Conservation (phyloP, 1,140 invertebrate genomes). For the Zaprionus africanus region DNA sequence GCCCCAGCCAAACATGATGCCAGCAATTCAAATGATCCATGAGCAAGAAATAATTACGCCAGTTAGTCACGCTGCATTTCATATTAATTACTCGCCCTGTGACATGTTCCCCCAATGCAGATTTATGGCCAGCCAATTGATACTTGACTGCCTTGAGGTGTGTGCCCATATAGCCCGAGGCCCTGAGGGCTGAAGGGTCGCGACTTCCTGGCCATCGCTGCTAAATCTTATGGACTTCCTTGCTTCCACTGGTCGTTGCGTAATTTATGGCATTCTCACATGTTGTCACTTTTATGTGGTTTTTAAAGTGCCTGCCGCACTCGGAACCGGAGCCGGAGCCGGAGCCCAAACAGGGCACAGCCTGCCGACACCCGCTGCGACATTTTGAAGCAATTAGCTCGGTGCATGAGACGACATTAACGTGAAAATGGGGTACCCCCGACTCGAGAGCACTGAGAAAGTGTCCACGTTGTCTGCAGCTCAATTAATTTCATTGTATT, state of each 20-base stretch:
- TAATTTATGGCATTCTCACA: slow-evolving; percentile 83
- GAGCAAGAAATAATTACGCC: slow-evolving; percentile 26
- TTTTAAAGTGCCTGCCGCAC: slow-evolving; percentile 61
- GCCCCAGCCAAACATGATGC: slow-evolving; percentile 18
- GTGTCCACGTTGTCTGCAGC: slow-evolving; percentile 14
- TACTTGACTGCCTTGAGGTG: slow-evolving; percentile 57
- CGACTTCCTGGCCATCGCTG: slow-evolving; percentile 57
- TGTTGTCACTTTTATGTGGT: slow-evolving; percentile 83
- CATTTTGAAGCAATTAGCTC: slow-evolving; percentile 77
- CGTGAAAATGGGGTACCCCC: slow-evolving; percentile 23
- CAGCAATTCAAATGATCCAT: slow-evolving; percentile 37
- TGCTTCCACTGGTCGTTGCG: slow-evolving; percentile 36
- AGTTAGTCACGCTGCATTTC: slow-evolving; percentile 75
- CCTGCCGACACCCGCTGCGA: slow-evolving; percentile 61
- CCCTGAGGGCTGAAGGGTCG: slow-evolving; percentile 17
- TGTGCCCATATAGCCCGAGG: slow-evolving; percentile 69
- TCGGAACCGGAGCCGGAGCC: not conserved
- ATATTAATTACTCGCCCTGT: slow-evolving; percentile 69
- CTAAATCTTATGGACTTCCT: slow-evolving; percentile 46
- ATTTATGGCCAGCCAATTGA: slow-evolving; percentile 74
- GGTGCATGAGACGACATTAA: slow-evolving; percentile 34
- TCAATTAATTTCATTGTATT: slow-evolving; percentile 49
- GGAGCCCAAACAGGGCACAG: not conserved
- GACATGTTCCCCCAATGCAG: slow-evolving; percentile 52
- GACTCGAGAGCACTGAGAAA: slow-evolving; percentile 6